Percentiles rank a stretch among this genome's conserved stretches.
These are phyloP conservation scores for Falco naumanni DNA, from an alignment of 2,797 vertebrate genomes.

Conservation along the genomic window DNA sequence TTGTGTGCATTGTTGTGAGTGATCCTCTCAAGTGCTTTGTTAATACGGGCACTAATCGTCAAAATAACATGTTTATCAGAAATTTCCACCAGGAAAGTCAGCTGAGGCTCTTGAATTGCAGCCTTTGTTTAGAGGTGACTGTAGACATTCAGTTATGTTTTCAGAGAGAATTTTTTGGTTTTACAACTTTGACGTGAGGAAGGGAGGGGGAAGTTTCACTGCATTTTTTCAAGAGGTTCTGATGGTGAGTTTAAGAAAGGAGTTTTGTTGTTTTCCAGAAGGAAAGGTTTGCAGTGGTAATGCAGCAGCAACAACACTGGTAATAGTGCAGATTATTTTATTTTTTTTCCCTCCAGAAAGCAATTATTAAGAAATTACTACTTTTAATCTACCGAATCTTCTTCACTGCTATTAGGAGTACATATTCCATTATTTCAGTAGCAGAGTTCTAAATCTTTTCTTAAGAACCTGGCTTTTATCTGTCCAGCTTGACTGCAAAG, in stretches of 20 bases:
- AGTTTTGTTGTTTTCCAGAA: background rate
- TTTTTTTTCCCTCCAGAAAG: background rate
- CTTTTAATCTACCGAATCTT: background rate
- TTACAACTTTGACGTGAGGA: background rate
- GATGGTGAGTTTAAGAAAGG: background rate
- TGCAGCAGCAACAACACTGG: background rate
- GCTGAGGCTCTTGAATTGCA: background rate
- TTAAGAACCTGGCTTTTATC: background rate
- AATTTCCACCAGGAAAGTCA: background rate
- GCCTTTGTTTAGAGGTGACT: background rate
- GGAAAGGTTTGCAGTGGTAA: background rate
- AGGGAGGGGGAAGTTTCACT: background rate
- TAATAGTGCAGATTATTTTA: background rate
- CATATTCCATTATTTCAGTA: rapidly evolving
- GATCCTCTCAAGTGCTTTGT: background rate
- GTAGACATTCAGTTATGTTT: background rate
- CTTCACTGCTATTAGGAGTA: background rate
- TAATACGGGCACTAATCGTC: background rate
- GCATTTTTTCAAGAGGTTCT: background rate
- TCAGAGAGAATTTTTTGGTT: background rate
- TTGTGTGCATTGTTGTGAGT: background rate
- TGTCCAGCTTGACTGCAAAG: background rate
- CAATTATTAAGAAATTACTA: background rate
- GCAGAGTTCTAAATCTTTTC: background rate
- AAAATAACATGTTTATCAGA: background rate